Percentiles rank a stretch among this genome's conserved stretches.
Conservation (phyloP, 1,140 invertebrate genomes). For the Muscidifurax raptorellus region DNA sequence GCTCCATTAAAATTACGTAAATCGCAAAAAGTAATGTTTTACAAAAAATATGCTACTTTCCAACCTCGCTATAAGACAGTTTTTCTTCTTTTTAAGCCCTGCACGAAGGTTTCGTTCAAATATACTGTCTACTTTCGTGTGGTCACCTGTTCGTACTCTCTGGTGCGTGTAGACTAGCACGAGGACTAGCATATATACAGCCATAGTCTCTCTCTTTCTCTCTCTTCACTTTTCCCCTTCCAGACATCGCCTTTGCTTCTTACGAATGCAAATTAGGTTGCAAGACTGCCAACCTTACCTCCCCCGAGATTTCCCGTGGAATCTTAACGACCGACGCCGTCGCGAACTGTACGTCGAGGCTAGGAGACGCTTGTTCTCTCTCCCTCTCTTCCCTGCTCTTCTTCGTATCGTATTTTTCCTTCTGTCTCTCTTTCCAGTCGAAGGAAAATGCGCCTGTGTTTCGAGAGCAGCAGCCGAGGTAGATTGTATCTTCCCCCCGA, state of each 20-base stretch:
- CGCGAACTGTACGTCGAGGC: neutral
- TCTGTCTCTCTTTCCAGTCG: neutral
- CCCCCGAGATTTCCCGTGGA: conserved; percentile 36
- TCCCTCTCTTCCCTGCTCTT: neutral
- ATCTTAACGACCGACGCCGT: conserved; percentile 31
- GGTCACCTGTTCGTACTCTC: neutral
- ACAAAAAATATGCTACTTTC: no score
- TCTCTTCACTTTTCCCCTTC: neutral
- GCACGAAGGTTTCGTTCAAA: neutral
- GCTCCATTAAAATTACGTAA: no score
- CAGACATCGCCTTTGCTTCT: conserved; percentile 28
- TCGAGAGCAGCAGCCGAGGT: neutral
- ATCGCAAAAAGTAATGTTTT: no score
- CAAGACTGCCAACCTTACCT: conserved; percentile 20
- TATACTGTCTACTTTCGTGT: neutral
- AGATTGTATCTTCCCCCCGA: conserved; percentile 18
- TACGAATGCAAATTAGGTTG: conserved; percentile 47
- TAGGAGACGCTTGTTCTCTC: neutral
- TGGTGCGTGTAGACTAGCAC: neutral
- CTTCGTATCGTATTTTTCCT: neutral
- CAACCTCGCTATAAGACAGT: no score
- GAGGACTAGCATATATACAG: no score
- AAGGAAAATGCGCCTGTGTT: neutral
- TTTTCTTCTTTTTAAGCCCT: no score
- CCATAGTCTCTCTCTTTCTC: neutral